Percentiles rank a stretch among this genome's conserved stretches.
Conservation (phyloP, 2,888 invertebrate genomes). For the Monoplex corrugatus region DNA sequence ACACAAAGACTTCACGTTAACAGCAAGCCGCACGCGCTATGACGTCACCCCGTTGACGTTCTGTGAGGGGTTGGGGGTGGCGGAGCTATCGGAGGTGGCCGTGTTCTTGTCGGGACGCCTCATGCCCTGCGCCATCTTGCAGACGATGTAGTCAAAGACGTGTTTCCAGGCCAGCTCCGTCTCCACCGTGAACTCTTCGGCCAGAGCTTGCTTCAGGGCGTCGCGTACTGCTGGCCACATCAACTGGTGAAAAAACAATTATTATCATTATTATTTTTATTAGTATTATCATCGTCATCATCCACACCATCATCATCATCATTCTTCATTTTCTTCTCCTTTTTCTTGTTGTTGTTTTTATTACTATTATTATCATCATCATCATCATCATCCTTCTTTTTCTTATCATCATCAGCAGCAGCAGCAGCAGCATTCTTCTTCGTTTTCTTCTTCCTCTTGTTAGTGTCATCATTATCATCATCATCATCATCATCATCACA, state of each 20-base stretch:
- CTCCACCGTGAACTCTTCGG: constrained; percentile 67
- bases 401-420: too few species aligned
- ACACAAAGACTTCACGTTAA: not conserved
- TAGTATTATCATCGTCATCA: not conserved
- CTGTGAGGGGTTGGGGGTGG: not conserved
- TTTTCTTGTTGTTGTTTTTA: too few species aligned
- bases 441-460: too few species aligned
- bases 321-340: too few species aligned
- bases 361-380: not conserved
- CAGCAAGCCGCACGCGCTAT: not conserved
- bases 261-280: not conserved
- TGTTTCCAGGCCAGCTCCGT: constrained; percentile 71
- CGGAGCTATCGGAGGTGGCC: not conserved
- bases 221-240: constrained; percentile 74
- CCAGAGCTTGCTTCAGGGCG: constrained; percentile 66
- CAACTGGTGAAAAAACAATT: constrained; percentile 59
- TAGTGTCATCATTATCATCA: too few species aligned
- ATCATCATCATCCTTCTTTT: too few species aligned
- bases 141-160: constrained; percentile 72
- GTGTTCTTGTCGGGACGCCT: constrained; percentile 22
- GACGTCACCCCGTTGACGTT: not conserved
- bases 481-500: too few species aligned
- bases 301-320: too few species aligned
- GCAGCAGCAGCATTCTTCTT: too few species aligned
- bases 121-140: constrained; percentile 64